Evolutionary conservation across 1,140 invertebrate genomes (phyloP), one percentile per base, ranked within the genome.

Genomic region (Bicyclus anynana): DNA sequence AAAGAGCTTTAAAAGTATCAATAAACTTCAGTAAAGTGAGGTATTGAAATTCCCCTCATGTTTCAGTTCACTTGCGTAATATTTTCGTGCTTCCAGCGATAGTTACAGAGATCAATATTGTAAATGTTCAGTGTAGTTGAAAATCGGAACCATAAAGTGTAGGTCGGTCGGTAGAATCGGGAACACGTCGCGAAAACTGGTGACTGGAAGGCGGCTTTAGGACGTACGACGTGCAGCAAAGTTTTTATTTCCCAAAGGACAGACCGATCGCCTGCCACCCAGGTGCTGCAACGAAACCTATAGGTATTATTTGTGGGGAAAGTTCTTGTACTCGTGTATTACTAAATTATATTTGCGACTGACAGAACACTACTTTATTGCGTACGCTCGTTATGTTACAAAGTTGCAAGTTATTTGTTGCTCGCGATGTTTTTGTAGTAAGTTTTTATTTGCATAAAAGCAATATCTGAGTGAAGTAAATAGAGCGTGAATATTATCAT

Each of bases 211-310:
- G 80, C 77, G 82, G 84, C 77, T 84, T 84, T 80, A 85, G 81
- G 77, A 80, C 77, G 80, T 79, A 80, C 78, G 82, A 84, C 78
- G 79, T 84, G 80, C 81, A 74, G 83, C 81, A 88, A 88, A 88
- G 81, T 88, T 88, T 88, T 88, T 86, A 88, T 88, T 88, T 88
- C 84, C 84, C 84, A 38, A 26, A 82, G 80, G 84, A 78, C 74
- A 73, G 76, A 84, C 83, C 83, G 80, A 85, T 87, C 83, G 79
- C 71, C 70, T 70, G 75, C 80, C 82, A 78, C 84, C 76, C 81
- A 85, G 84, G 83, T 85, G 83, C 76, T 82, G 72, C 75, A 74
- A 66, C 70, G 75, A 78, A 84, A 86, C 79, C 81, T 85, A 86
- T 86, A 87, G 27, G 27, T 29, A 42, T 87, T 85, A 87, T 87